These are phyloP conservation scores for Enteromius trimaculatus DNA, from an alignment of 2,797 vertebrate genomes.

Conservation along the genomic window DNA sequence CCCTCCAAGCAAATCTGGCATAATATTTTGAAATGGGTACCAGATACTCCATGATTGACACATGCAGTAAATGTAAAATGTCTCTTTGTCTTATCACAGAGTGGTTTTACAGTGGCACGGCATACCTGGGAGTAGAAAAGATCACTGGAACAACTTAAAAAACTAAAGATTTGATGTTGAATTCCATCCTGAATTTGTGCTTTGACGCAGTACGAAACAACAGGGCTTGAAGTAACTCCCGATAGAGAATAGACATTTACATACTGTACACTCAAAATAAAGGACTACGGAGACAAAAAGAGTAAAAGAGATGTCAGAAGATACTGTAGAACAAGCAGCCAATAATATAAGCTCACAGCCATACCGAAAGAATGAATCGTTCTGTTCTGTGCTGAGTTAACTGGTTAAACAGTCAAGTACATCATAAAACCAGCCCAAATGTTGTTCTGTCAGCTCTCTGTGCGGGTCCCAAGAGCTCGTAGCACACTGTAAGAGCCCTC, in stretches of 20 bases:
- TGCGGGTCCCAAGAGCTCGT: not conserved
- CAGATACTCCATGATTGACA: constrained; percentile 35
- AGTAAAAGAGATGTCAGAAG: constrained; percentile 1
- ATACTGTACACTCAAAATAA: constrained; percentile 18
- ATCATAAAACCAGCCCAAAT: constrained; percentile 30
- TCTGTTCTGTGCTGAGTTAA: not conserved
- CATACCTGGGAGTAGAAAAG: constrained; percentile 25
- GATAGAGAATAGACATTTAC: constrained; percentile 15
- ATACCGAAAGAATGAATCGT: constrained; percentile 44
- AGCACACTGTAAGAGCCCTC: constrained; percentile 19
- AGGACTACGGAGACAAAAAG: constrained; percentile 1
- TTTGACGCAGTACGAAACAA: not conserved
- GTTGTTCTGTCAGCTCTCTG: constrained; percentile 16
- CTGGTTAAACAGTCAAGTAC: constrained; percentile 29
- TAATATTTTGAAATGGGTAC: constrained; percentile 19
- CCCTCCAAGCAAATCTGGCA: not conserved
- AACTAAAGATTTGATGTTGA: constrained; percentile 5
- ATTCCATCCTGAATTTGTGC: not conserved
- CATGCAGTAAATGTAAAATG: constrained; percentile 26
- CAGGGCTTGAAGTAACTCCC: constrained; percentile 10
- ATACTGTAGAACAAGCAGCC: not conserved
- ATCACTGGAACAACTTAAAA: constrained; percentile 36
- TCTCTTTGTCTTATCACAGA: constrained; percentile 40
- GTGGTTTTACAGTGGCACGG: constrained; percentile 4
- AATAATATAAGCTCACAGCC: not conserved